These are phyloP conservation scores for Lissocephala sabroskyi DNA, from an alignment of 2,888 invertebrate species.

Conservation along the genomic window DNA sequence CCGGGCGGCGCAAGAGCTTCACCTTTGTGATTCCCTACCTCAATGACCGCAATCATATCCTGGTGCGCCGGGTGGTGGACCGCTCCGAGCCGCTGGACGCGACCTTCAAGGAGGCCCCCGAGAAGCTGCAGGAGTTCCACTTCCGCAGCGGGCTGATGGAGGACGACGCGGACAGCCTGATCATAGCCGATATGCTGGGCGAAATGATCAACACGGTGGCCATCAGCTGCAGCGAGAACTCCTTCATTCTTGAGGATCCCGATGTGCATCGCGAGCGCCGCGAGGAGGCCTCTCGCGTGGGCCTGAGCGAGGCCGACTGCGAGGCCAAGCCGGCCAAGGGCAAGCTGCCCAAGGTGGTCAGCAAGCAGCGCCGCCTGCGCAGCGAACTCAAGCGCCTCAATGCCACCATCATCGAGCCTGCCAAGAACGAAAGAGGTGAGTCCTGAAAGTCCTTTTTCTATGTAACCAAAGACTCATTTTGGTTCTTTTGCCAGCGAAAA, in stretches of 20 bases:
- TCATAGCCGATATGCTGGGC: slow-evolving; percentile 72
- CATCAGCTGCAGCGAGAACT: slow-evolving; percentile 76
- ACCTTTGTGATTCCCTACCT: slow-evolving; percentile 76
- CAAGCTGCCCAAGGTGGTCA: slow-evolving; percentile 17
- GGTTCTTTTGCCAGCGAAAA: slow-evolving; percentile 36
- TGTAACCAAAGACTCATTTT: no score
- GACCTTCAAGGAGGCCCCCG: slow-evolving; percentile 40
- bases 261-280: slow-evolving; percentile 21
- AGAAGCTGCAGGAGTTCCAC: slow-evolving; percentile 44
- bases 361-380: slow-evolving; percentile 62
- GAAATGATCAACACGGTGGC: slow-evolving; percentile 77
- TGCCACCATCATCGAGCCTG: slow-evolving; percentile 78
- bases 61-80: slow-evolving; percentile 73
- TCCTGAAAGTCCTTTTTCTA: background rate
- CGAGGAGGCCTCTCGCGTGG: background rate
- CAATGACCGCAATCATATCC: slow-evolving; percentile 75
- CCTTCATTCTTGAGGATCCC: slow-evolving; percentile 67
- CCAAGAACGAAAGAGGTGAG: slow-evolving; percentile 58
- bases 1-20: slow-evolving; percentile 63
- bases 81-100: slow-evolving; percentile 65
- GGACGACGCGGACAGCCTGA: slow-evolving; percentile 26
- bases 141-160: slow-evolving; percentile 45
- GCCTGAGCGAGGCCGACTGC: background rate
- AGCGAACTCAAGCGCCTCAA: slow-evolving; percentile 77
- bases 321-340: background rate